Base-by-base conservation (phyloP, 2,797 vertebrate species). In the Limnodromus scolopaceus region DNA sequence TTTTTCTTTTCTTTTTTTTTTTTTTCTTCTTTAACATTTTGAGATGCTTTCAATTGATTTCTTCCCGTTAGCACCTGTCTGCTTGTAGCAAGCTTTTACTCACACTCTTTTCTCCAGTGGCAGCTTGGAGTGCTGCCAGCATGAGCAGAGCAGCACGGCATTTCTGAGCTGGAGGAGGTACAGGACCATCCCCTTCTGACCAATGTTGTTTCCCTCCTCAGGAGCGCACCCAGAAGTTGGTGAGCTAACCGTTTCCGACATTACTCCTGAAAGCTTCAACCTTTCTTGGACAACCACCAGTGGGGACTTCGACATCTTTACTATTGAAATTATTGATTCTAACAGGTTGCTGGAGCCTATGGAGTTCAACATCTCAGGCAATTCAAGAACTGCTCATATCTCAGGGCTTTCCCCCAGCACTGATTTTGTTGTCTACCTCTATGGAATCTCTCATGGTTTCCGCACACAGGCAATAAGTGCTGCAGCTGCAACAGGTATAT, bases 241-340 rank as follows among this genome's bases (percentile, higher is more conserved):
- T 95, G 98, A 98, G 93, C 96, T 99, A 34, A 98, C 65, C 87
- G 97, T 99, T 97, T 99, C 98, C 97, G 98, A 98, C 97, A 88
- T 99, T 97, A 99, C 99, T 30, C 98, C 98, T 32, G 98, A 99
- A 97, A 99, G 99, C 98, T 99, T 99, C 99, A 98, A 98, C 96
- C 97, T 99, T 93, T 98, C 97, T 95, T 99, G 99, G 99, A 99
- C 98, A 69, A 97, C 95, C 92, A 98, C 98, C 38, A 94, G 96
- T 36, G 98, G 98, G 89, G 95, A 97, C 91, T 98, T 99, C 96
- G 98, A 99, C 96, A 61, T 84, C 97, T 99, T 99, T 99, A 98
- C 98, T 97, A 97, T 99, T 99, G 99, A 99, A 98, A 98, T 99
- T 98, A 98, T 99, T 99, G 99, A 99, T 98, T 99, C 99, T 91